These are phyloP conservation scores for Tipula helvola DNA, from an alignment of 2,888 invertebrate species.

Conservation along the genomic window DNA sequence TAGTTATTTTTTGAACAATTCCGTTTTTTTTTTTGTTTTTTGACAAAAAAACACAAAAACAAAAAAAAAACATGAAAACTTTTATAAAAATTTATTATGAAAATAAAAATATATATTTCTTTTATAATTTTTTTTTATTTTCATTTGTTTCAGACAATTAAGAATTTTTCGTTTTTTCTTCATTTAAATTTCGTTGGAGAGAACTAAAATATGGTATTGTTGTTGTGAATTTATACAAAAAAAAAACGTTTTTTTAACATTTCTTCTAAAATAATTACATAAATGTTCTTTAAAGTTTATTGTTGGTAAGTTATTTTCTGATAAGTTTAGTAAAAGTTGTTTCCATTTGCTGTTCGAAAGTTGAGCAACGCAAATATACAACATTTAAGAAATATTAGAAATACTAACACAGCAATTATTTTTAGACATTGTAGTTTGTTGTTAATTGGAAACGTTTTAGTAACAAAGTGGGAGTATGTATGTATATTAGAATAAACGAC, in stretches of 20 bases:
- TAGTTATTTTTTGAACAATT: not conserved
- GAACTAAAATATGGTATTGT: not conserved
- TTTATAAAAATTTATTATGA: not conserved
- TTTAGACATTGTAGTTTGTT: not conserved
- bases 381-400: not conserved
- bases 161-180: not conserved
- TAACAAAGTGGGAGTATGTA: too few species aligned
- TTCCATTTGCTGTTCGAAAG: not conserved
- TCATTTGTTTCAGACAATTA: not conserved
- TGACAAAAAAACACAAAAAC: not conserved
- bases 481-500: too few species aligned
- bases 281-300: not conserved
- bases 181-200: not conserved
- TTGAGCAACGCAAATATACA: not conserved
- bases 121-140: not conserved
- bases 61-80: not conserved
- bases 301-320: not conserved
- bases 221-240: not conserved
- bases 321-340: not conserved
- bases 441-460: too few species aligned
- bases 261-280: not conserved
- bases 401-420: not conserved
- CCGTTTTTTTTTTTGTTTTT: not conserved
- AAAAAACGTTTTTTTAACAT: not conserved
- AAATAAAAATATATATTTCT: not conserved